Evolutionary conservation across 2,888 invertebrate genomes (phyloP), one percentile per base, ranked within the genome.

Genomic region (Parnassius smintheus): DNA sequence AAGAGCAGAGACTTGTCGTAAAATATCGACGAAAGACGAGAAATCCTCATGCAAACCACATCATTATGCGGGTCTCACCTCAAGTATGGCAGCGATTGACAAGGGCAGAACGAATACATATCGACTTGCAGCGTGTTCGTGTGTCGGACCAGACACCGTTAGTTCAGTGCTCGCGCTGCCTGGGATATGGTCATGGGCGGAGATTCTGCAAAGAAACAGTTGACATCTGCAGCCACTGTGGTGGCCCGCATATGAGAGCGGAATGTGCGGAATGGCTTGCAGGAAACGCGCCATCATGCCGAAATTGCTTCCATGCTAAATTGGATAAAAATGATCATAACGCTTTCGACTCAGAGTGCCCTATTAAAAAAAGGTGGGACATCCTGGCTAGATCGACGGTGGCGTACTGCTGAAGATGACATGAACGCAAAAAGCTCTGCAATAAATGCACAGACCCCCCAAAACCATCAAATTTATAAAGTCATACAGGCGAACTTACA

Each of bases 361-460:
- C 55, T 1, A 55, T 58, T 22, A 45, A 54, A 8, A 50, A n/a
- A n/a, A 56, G 53, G n/a, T 61, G 69, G 66, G 67, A 65, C 13
- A n/a, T 4, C 0, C 2, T 67, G 41, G 69, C 67, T 0, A 18
- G 69, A 42, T 35, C 65, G 2, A 46, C 45, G 3, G 49, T 49
- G 12, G 48, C 48, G 10, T 56, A 56, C 9, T 56, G 56, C 56
- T 56, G 35, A 56, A 12, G 56, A 25, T 7, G 25, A 25, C 25
- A 51, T 9, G 18, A 2, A 13, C n/a, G 10, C 25, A 7, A 22
- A 9, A 9, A 42, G 7, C 42, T 9, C 7, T 9, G 7, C 9
- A 9, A 9, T 9, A 9, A 42, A 42, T 42, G 9, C 9, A 9
- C 42, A 9, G 42, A 7, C 42, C 7, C 7, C 9, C 9, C 42